These are phyloP conservation scores for Drosophila santomea DNA, from an alignment of 1,140 invertebrate genomes.

Conservation along the genomic window DNA sequence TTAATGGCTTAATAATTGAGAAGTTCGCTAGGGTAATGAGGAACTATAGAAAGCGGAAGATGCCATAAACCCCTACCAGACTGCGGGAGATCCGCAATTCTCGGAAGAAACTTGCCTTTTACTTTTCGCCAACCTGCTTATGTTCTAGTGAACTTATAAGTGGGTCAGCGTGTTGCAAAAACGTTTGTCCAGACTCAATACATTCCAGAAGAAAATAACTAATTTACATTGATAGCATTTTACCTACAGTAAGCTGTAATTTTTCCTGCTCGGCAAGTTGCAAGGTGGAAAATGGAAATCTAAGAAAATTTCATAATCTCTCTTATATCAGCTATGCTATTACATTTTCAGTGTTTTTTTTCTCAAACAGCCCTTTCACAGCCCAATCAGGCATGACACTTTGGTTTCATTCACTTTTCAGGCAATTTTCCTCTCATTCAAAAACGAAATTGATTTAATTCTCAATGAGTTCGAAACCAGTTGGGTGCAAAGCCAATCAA, in stretches of 20 bases:
- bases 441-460: slow-evolving; percentile 57
- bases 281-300: background rate
- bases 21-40: slow-evolving; percentile 24
- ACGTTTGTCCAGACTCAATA: too few species aligned
- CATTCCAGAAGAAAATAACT: background rate
- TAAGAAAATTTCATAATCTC: slow-evolving; percentile 32
- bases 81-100: slow-evolving; percentile 34
- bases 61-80: slow-evolving; percentile 15
- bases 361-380: slow-evolving; percentile 8
- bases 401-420: slow-evolving; percentile 37
- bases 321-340: slow-evolving; percentile 34
- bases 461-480: slow-evolving; percentile 26
- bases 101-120: slow-evolving; percentile 17
- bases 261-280: background rate
- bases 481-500: slow-evolving; percentile 41
- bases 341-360: slow-evolving; percentile 9
- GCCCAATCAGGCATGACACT: slow-evolving; percentile 49
- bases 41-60: slow-evolving; percentile 40
- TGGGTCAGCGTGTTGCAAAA: slow-evolving; percentile 7
- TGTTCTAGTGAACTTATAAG: slow-evolving; percentile 5
- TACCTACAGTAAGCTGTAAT: background rate
- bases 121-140: slow-evolving; percentile 23
- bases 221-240: background rate
- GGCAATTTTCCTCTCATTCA: slow-evolving; percentile 39
- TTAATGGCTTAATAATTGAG: slow-evolving; percentile 77